Evolutionary conservation across 1,140 invertebrate species (phyloP), one percentile per base, ranked within the genome.

Genomic region (Drosophila kurseongensis): DNA sequence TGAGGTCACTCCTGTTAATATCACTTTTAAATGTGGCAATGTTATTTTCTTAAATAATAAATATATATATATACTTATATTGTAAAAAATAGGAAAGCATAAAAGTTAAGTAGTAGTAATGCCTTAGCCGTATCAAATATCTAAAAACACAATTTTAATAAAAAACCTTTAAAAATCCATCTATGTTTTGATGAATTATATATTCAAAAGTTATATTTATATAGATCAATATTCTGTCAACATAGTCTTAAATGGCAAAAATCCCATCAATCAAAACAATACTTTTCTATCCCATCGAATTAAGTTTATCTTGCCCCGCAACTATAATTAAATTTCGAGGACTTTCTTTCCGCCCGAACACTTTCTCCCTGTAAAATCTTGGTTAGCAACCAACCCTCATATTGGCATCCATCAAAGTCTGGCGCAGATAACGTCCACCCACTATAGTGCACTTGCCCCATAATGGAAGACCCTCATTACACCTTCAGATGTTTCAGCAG

Each of bases 361-460:
- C 73, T 75, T 75, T 65, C 72, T 42, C 42, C 42, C 48, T 42
- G 14, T 8, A 35, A 68, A 68, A 23, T 18, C 8, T 7, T 36
- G 12, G 32, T 9, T 9, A 16, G 5, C 7, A 44, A 23, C 8
- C 14, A 57, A 57, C 51, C 44, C 59, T 50, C 59, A 29, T 23
- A 27, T 58, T 68, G 48, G 67, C 71, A 81, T 79, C 71, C 63
- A 83, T 83, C 80, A 83, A 83, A 83, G 80, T 83, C 71, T 59
- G n/a, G 9, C 32, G 29, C 58, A 14, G 68, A 82, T 68, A 82
- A 65, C 48, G 36, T 68, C 48, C 50, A 68, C 41, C 56, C 65
- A 69, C 56, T 57, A 38, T 54, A 14, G 44, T 38, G 47, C 52
- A 75, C 61, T 76, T 67, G 66, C 65, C 10, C 16, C 45, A 40